A percentile compares a stretch with the other conserved stretches of the same genome.
These are phyloP conservation scores for Coleophora flavipennella DNA, from an alignment of 2,888 invertebrate genomes.

Conservation along the genomic window DNA sequence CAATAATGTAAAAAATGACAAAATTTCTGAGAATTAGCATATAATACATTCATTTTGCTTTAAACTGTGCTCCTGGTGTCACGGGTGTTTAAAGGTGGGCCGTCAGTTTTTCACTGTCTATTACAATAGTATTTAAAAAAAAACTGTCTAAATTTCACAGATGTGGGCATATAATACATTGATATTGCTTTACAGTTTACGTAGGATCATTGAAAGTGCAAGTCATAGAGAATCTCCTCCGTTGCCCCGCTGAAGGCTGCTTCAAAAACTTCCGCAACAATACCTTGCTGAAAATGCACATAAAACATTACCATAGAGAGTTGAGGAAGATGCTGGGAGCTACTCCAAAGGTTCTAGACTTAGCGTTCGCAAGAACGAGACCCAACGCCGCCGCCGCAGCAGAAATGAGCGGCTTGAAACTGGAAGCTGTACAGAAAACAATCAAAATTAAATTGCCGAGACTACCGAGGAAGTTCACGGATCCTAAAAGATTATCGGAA, in stretches of 20 bases:
- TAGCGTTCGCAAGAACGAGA: conserved; percentile 84
- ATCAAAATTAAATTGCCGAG: conserved; percentile 50
- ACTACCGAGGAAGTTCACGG: conserved; percentile 37
- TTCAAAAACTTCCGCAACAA: conserved; percentile 93
- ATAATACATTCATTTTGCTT: too few relatives aligned
- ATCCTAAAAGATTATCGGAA: conserved; percentile 21
- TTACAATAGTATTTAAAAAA: too few relatives aligned
- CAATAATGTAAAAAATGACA: too few relatives aligned
- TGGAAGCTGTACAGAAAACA: conserved; percentile 28
- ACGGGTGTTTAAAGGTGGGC: too few relatives aligned
- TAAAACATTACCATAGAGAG: conserved; percentile 94
- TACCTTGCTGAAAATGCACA: conserved; percentile 91
- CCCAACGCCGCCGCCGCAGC: conserved; percentile 25
- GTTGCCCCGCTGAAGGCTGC: conserved; percentile 87
- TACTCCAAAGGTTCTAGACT: conserved; percentile 88
- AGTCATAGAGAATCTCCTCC: conserved; percentile 77
- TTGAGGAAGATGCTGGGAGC: conserved; percentile 80
- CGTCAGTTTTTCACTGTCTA: too few relatives aligned
- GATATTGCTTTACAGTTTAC: conserved; percentile 44
- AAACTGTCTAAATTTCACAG: too few relatives aligned
- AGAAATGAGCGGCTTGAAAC: conserved; percentile 14
- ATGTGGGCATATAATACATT: too few relatives aligned
- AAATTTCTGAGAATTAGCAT: too few relatives aligned
- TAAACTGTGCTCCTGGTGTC: too few relatives aligned
- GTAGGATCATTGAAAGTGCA: conserved; percentile 76